Base-by-base conservation (phyloP, 2,888 invertebrate species). In the Drosophila conformis region DNA sequence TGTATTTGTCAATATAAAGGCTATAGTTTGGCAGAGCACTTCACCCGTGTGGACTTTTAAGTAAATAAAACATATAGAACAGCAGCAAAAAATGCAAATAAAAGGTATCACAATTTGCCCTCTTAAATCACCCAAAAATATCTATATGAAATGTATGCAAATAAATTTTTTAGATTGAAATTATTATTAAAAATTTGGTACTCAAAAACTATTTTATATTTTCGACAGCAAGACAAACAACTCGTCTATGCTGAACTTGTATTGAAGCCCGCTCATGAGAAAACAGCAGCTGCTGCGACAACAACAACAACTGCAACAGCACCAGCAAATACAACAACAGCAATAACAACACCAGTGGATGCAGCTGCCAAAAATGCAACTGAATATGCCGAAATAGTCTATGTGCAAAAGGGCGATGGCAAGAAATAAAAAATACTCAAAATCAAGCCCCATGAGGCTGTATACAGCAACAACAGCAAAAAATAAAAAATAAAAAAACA, bases 331-430 rank as follows among this genome's bases (percentile, higher is more conserved):
- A 38, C 71, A 64, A 62, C 66, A 40, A 38, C 65, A 51, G 27
- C 69, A 56, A 93, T 56, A 91, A 33, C 73, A 73, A 61, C 69
- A 65, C 73, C 77, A 33, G 68, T 51, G 46, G 80, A 80, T 57
- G 42, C 91, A 93, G 56, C 93, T 92, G 88, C 91, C 42, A 95
- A 93, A 87, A 96, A 95, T 78, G 95, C 95, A 89, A 96, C 96
- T 4, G 96, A 96, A 86, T 97, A 97, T 92, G 97, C 97, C 0
- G 97, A 97, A 92, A 97, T 97, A 65, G 95, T 97, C 0, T 97
- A 97, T 76, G 93, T 93, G 69, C 91, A 93, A 71, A 93, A 93
- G 70, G 85, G 71, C 54, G 79, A 84, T 21, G 77, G 73, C 38
- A 89, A 89, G n/a, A 82, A 89, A 69, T 83, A 70, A 86, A 52